A percentile compares a stretch with the other conserved stretches of the same genome.
These are phyloP conservation scores for Tenthredo livida DNA, from an alignment of 2,888 invertebrate genomes.

Conservation along the genomic window DNA sequence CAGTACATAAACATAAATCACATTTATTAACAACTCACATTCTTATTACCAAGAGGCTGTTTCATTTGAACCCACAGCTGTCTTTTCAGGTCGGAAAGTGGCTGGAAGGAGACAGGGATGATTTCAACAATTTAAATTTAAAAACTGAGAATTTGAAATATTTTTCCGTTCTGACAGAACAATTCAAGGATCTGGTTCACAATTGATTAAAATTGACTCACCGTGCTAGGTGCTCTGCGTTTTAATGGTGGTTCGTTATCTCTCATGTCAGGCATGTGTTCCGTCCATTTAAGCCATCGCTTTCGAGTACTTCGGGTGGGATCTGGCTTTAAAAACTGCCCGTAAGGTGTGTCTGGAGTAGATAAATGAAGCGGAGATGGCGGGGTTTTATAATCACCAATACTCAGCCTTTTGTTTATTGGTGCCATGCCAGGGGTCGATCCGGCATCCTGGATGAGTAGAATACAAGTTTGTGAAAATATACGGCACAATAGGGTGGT, in stretches of 20 bases:
- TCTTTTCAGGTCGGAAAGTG: slow-evolving; percentile 74
- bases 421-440: slow-evolving; percentile 63
- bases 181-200: neutral
- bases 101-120: slow-evolving; percentile 64
- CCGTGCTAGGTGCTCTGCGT: slow-evolving; percentile 74
- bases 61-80: slow-evolving; percentile 75
- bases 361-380: slow-evolving; percentile 77
- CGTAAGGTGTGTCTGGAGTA: slow-evolving; percentile 82
- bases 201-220: slow-evolving; percentile 62
- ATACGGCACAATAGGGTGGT: neutral
- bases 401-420: slow-evolving; percentile 70
- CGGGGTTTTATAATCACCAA: slow-evolving; percentile 71
- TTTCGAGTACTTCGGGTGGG: slow-evolving; percentile 80
- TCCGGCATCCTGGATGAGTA: neutral
- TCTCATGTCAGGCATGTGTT: slow-evolving; percentile 78
- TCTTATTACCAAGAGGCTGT: slow-evolving; percentile 59
- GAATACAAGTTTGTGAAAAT: neutral
- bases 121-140: neutral
- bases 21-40: slow-evolving; percentile 58
- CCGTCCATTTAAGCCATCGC: slow-evolving; percentile 78
- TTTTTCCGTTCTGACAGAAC: neutral
- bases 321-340: slow-evolving; percentile 78
- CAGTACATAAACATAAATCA: neutral
- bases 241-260: slow-evolving; percentile 71
- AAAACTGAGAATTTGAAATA: neutral